A percentile compares a stretch with the other conserved stretches of the same genome.
These are phyloP conservation scores for Sycophila texana DNA, from an alignment of 2,888 invertebrate genomes.

Conservation along the genomic window DNA sequence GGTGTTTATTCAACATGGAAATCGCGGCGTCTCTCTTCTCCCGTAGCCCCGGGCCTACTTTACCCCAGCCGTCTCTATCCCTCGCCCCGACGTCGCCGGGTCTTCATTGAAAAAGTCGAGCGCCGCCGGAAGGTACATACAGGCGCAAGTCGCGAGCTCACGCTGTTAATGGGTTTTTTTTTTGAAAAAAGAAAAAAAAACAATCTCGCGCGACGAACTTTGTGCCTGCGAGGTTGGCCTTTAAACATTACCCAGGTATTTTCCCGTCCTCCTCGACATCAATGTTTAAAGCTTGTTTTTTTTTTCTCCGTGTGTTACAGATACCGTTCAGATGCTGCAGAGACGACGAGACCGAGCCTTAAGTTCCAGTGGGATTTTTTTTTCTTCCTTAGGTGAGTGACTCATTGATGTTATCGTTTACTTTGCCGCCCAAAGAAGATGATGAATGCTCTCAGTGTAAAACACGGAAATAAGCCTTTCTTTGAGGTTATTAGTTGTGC, in stretches of 20 bases:
- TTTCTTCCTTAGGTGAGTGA: slow-evolving; percentile 39
- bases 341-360: slow-evolving; percentile 26
- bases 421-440: too few relatives aligned
- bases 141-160: neutral
- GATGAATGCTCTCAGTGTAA: too few relatives aligned
- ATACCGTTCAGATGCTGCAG: slow-evolving; percentile 52
- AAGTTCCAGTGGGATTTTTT: slow-evolving; percentile 28
- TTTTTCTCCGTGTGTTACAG: slow-evolving; percentile 33
- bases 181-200: neutral
- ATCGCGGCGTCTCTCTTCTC: neutral
- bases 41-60: neutral
- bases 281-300: neutral
- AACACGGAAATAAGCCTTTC: too few relatives aligned
- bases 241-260: too few relatives aligned
- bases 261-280: too few relatives aligned
- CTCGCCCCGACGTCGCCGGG: neutral
- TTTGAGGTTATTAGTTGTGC: too few relatives aligned
- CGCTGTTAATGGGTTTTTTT: slow-evolving; percentile 33
- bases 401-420: neutral
- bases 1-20: slow-evolving; percentile 53
- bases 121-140: slow-evolving; percentile 10
- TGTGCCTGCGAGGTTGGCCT: too few relatives aligned
- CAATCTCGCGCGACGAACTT: slow-evolving; percentile 19
- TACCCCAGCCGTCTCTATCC: neutral
- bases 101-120: slow-evolving; percentile 41